Evolutionary conservation across 1,140 invertebrate species (phyloP), one percentile per base, ranked within the genome.

Genomic region (Hydropsyche tenuis): DNA sequence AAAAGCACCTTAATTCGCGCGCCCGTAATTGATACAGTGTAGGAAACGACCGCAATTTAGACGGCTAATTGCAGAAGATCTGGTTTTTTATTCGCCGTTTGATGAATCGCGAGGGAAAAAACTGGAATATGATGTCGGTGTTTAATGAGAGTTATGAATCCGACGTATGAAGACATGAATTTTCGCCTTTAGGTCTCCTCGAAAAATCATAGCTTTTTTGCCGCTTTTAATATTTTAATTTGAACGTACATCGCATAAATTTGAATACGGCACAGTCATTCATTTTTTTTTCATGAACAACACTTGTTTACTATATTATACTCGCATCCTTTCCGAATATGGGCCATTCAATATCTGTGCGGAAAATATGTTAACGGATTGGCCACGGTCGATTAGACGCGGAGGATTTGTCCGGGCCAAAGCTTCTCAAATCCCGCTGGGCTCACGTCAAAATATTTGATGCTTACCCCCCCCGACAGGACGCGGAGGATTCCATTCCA

Each of bases 361-460:
- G 16, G 14, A 48, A 48, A n/a, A 48, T 6, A 48, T 48, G 16
- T n/a, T 48, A 48, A 48, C 11, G 3, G 16, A 48, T 16, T 12
- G 2, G 4, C 11, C 45, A 70, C 68, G 68, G 12, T 46, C 27
- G 48, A 70, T 70, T 70, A 56, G 43, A 16, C 48, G 51, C 68
- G 68, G 68, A 20, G 20, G 25, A 37, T 65, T 43, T 16, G 63
- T 65, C 63, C 20, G 6, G n/a, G n/a, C n/a, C n/a, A n/a, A 20
- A 22, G 5, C 16, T 16, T 48, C 23, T 60, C 56, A 22, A 60
- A 30, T 68, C 68, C 68, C 68, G 68, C 68, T 70, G 68, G 16
- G 68, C 16, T 11, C 68, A 18, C 46, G 68, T 70, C 68, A 70
- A 70, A 70, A 70, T 70, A 70, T 70, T 56, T 56, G 42, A 65